Percentiles rank a stretch among this genome's conserved stretches.
Conservation (phyloP, 2,888 invertebrate genomes). For the Idaea straminata region DNA sequence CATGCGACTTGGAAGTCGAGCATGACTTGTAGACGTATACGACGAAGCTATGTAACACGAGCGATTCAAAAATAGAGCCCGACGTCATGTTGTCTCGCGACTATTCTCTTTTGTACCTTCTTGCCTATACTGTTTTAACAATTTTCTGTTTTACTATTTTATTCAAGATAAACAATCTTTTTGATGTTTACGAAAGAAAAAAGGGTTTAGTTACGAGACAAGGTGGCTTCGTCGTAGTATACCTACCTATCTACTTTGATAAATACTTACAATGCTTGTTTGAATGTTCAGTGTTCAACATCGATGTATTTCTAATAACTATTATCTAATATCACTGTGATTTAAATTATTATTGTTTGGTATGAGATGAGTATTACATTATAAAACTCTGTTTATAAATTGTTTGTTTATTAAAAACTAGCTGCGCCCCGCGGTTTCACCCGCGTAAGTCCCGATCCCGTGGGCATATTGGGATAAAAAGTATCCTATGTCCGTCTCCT, state of each 20-base stretch:
- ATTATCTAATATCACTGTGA: slow-evolving; percentile 70
- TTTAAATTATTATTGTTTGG: slow-evolving; percentile 62
- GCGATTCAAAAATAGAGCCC: too few species aligned
- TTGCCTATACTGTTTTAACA: background rate
- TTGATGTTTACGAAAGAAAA: background rate
- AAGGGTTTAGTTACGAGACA: background rate
- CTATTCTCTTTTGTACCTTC: background rate
- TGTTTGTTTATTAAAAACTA: background rate
- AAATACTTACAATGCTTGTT: slow-evolving; percentile 31
- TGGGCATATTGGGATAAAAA: too few species aligned
- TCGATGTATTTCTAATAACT: slow-evolving; percentile 47
- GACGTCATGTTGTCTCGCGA: background rate
- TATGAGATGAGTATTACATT: slow-evolving; percentile 52
- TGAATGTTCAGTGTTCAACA: slow-evolving; percentile 41
- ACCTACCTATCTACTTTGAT: slow-evolving; percentile 23
- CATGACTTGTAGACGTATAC: too few species aligned
- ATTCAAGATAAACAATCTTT: background rate
- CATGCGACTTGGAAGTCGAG: too few species aligned
- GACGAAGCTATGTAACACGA: too few species aligned
- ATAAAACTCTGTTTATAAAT: slow-evolving; percentile 54
- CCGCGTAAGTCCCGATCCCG: too few species aligned
- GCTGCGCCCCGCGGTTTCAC: too few species aligned
- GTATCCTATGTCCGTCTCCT: too few species aligned
- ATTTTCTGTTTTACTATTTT: background rate
- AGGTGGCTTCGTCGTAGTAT: background rate